A percentile compares a stretch with the other conserved stretches of the same genome.
These are phyloP conservation scores for Diaprepes abbreviatus DNA, from an alignment of 2,888 invertebrate species.

Conservation along the genomic window DNA sequence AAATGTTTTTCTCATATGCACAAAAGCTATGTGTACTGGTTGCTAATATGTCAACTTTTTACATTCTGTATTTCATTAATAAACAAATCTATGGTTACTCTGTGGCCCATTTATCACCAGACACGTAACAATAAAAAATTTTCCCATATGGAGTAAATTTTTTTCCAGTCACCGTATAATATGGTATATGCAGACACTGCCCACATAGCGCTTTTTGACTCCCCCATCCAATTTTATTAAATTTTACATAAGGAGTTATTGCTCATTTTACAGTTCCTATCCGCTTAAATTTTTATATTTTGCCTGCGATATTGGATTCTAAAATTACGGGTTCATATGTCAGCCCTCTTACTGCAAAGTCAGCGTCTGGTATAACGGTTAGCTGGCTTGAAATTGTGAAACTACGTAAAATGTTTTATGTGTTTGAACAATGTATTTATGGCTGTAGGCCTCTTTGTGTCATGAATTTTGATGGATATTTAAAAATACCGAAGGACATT, in stretches of 20 bases:
- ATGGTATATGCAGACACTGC: no score
- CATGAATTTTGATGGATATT: background rate
- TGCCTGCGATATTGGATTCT: conserved; percentile 43
- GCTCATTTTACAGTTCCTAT: conserved; percentile 47
- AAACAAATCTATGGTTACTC: no score
- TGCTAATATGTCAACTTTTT: no score
- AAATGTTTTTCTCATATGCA: no score
- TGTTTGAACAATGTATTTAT: conserved; percentile 28
- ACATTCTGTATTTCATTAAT: no score
- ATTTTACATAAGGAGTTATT: conserved; percentile 41
- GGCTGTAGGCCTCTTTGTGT: background rate
- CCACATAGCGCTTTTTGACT: no score
- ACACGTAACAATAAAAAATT: no score
- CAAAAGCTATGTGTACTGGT: no score
- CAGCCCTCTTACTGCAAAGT: conserved; percentile 36
- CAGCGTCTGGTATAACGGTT: conserved; percentile 40
- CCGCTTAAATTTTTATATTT: conserved; percentile 47
- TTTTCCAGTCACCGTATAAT: no score
- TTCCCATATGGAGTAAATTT: no score
- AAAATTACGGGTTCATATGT: conserved; percentile 48
- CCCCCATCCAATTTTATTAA: conserved; percentile 38
- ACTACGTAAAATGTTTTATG: conserved; percentile 22
- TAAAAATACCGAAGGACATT: no score
- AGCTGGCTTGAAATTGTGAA: conserved; percentile 33
- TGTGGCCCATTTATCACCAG: no score